These are phyloP conservation scores for Eurystomus gularis DNA, from an alignment of 2,113 vertebrate genomes.

Conservation along the genomic window DNA sequence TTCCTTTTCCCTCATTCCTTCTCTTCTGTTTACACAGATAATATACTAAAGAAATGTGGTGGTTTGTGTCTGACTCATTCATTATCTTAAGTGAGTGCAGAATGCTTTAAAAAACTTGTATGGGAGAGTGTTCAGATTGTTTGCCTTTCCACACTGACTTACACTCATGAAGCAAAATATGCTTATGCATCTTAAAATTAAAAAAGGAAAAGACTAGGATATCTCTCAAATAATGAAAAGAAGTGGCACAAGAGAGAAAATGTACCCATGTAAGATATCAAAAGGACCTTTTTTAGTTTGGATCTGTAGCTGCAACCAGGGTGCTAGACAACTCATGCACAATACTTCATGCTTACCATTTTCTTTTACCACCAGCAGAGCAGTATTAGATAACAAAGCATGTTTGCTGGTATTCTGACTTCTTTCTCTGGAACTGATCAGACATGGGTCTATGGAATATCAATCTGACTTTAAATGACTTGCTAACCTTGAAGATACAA, in stretches of 20 bases:
- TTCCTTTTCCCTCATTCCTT: not conserved
- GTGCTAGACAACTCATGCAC: not conserved
- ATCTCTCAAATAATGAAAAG: not conserved
- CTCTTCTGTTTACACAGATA: not conserved
- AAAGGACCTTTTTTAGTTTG: not conserved
- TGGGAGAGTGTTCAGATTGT: not conserved
- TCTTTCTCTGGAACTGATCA: not conserved
- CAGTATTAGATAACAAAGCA: not conserved
- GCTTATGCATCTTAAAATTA: not conserved
- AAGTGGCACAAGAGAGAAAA: not conserved
- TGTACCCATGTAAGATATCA: not conserved
- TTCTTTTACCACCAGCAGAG: not conserved
- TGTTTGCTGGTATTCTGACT: not conserved
- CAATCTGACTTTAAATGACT: not conserved
- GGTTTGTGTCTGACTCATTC: not conserved
- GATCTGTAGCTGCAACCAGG: not conserved
- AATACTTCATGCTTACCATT: not conserved
- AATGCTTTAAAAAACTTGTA: not conserved
- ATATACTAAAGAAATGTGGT: not conserved
- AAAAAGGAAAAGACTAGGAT: not conserved
- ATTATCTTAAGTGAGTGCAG: not conserved
- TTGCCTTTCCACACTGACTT: not conserved
- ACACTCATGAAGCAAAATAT: not conserved
- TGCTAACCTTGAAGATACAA: not conserved
- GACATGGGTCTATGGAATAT: not conserved